A percentile compares a stretch with the other conserved stretches of the same genome.
Evolutionary conservation across 1,140 invertebrate genomes (phyloP).

Genomic region (Pygmarrhopalites habei): DNA sequence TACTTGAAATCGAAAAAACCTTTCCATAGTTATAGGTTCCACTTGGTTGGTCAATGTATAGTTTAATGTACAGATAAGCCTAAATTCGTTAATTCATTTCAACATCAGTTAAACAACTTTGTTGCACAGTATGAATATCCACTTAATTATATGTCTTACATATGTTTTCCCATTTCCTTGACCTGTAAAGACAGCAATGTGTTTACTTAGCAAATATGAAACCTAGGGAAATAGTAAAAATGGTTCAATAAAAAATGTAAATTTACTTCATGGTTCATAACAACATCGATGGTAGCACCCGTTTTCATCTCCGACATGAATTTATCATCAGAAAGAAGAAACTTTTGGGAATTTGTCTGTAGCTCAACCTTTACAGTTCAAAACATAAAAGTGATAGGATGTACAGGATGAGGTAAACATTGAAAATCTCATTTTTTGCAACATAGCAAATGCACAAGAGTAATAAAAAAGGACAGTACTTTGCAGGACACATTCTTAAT

Average conservation of each 20-base stretch:
- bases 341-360: slow-evolving; percentile 80
- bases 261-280: slow-evolving; percentile 96
- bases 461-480: too few species aligned
- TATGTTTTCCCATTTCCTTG: slow-evolving; percentile 94
- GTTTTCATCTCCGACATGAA: slow-evolving; percentile 53
- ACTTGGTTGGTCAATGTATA: slow-evolving; percentile 60
- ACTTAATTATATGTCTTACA: slow-evolving; percentile 61
- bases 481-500: slow-evolving; percentile 77
- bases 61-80: slow-evolving; percentile 89
- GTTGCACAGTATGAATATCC: too few species aligned
- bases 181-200: too few species aligned
- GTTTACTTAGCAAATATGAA: too few species aligned
- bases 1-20: slow-evolving; percentile 96
- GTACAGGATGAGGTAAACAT: not conserved
- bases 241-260: too few species aligned
- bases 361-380: slow-evolving; percentile 65
- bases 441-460: too few species aligned
- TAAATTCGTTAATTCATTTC: too few species aligned
- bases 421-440: too few species aligned
- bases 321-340: slow-evolving; percentile 57
- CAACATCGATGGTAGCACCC: slow-evolving; percentile 83
- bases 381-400: not conserved
- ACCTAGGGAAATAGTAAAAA: too few species aligned
- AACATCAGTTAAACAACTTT: too few species aligned
- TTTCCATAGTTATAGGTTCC: slow-evolving; percentile 70